These are phyloP conservation scores for Eurypyga helias DNA, from an alignment of 2,113 vertebrate genomes.

Conservation along the genomic window DNA sequence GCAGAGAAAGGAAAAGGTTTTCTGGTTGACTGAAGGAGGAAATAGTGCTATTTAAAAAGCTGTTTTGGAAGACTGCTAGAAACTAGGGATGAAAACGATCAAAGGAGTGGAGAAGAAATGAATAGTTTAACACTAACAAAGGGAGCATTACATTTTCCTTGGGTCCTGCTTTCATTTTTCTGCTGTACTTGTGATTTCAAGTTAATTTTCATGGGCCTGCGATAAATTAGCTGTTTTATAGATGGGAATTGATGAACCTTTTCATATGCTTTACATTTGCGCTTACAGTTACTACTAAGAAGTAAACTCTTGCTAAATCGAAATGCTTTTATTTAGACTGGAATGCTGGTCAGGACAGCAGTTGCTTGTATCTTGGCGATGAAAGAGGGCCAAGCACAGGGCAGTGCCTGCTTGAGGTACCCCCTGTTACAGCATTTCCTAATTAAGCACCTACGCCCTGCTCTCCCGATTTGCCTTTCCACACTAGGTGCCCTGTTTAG, in stretches of 20 bases:
- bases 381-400: background rate
- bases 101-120: background rate
- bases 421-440: conserved; percentile 41
- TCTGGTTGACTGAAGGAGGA: background rate
- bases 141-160: background rate
- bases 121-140: background rate
- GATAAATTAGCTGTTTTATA: background rate
- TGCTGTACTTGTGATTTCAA: background rate
- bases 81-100: background rate
- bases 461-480: conserved; percentile 67
- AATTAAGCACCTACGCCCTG: conserved; percentile 64
- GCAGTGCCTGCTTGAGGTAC: background rate
- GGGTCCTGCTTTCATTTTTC: background rate
- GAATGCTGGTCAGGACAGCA: conserved; percentile 8
- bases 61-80: background rate
- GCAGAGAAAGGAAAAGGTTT: background rate
- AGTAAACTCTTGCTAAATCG: background rate
- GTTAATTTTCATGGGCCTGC: background rate
- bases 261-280: background rate
- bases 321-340: conserved; percentile 23
- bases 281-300: background rate
- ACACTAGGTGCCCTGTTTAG: conserved; percentile 65
- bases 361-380: conserved; percentile 38
- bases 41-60: background rate
- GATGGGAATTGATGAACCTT: background rate